Evolutionary conservation across 2,113 vertebrate genomes (phyloP).

Genomic region (Calyptomena viridis): DNA sequence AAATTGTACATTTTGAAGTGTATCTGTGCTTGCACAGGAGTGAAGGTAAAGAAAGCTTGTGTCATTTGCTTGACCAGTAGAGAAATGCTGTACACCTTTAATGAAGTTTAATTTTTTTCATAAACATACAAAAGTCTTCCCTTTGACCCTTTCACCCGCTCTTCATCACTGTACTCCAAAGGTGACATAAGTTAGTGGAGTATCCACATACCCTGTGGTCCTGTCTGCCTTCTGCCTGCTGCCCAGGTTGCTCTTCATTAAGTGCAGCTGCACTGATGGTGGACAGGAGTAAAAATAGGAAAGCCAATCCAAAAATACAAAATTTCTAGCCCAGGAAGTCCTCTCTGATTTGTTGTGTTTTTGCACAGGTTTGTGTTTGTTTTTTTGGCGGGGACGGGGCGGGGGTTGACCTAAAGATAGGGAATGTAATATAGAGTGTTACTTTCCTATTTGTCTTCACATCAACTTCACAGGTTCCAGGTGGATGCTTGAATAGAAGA

Average conservation of each 20-base stretch:
- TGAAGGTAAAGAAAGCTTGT: neutral
- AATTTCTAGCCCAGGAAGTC: neutral
- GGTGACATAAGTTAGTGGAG: neutral
- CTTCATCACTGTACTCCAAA: neutral
- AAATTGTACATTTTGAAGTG: neutral
- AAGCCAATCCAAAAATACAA: neutral
- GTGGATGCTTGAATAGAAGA: neutral
- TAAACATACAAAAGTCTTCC: neutral
- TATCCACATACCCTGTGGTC: neutral
- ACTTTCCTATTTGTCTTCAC: neutral
- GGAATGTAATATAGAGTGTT: neutral
- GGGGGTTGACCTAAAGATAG: neutral
- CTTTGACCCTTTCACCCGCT: neutral
- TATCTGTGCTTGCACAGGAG: neutral
- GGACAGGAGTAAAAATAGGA: neutral
- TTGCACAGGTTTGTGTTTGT: neutral
- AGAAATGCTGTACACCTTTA: accelerated
- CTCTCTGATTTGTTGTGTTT: neutral
- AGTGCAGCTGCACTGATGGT: no score
- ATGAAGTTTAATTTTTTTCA: neutral
- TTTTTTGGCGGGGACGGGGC: no score
- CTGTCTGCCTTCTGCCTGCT: neutral
- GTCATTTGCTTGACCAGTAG: neutral
- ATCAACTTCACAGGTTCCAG: neutral
- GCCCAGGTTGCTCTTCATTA: neutral